These are phyloP conservation scores for Chaetops frenatus DNA, from an alignment of 2,113 vertebrate species.

Conservation along the genomic window DNA sequence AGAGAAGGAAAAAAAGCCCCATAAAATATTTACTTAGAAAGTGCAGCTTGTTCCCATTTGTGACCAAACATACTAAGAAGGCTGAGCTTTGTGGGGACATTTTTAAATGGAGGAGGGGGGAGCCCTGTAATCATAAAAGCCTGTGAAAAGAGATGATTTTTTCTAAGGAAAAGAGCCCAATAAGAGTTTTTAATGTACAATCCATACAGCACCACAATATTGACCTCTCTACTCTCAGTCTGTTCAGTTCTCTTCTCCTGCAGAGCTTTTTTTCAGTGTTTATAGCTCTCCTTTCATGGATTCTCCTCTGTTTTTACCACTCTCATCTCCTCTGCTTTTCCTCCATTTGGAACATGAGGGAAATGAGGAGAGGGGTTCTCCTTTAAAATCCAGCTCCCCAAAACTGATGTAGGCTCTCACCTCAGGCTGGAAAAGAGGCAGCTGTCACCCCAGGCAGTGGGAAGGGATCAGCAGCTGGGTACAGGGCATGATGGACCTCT, in stretches of 20 bases:
- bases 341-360: not conserved
- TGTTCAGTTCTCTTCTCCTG: not conserved
- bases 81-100: not conserved
- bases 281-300: not conserved
- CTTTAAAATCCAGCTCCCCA: not conserved
- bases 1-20: not conserved
- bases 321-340: not conserved
- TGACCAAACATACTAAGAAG: constrained; percentile 24
- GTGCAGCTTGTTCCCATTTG: constrained; percentile 58
- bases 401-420: not conserved
- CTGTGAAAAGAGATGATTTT: constrained; percentile 5
- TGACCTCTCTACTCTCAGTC: not conserved
- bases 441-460: not conserved
- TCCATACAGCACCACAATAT: not conserved
- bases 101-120: not conserved
- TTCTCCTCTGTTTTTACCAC: not conserved
- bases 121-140: not conserved
- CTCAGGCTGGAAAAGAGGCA: not conserved
- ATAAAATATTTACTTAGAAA: constrained; percentile 45
- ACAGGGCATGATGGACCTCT: rapidly evolving
- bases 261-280: not conserved
- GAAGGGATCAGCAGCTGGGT: not conserved
- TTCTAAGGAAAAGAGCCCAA: not conserved
- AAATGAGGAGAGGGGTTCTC: not conserved
- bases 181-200: not conserved